Base-by-base conservation (phyloP, 2,797 vertebrate species). In the Loriculus beryllinus region DNA sequence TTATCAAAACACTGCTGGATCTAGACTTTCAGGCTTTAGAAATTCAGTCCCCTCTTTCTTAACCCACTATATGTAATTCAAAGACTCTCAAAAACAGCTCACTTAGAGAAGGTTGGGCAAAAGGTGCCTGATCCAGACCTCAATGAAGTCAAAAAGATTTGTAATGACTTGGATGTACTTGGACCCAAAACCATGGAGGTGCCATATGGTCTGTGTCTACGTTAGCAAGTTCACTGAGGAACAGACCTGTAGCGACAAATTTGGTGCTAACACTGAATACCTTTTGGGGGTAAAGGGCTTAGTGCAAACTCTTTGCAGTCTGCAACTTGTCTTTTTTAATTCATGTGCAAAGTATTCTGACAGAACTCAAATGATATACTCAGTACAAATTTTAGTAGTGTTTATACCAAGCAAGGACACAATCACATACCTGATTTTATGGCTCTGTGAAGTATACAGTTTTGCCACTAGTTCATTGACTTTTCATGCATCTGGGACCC, bases 301-400 rank as follows among this genome's bases (percentile, higher is more conserved):
- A 29, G 21, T 33, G 21, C 22, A 82, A 77, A 54, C 16, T 23
- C 14, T 47, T 67, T 42, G 11, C 25, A 70, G 14, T 31, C 45
- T 76, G 43, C 8, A 31, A 28, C 48, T 93, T 90, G 48, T 48
- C 69, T 95, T 87, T 95, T 59, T 75, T 93, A 29, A 70, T 64
- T 83, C 67, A 70, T 47, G 45, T 91, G 29, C 68, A 19, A 81
- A 77, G 33, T 78, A 86, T 56, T 75, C 28, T 71, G 92, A 47
- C 18, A 89, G 77, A 64, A 48, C 51, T 90, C 83, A 52, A 74
- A 48, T 37, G 0, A 60, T 62, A 39, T 17, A 89, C 15, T 95
- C n/a, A 82, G 68, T 82, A 45, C 22, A 84, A 51, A 72, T 84
- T 86, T 85, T 47, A 72, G 7, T 12, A 51, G 4, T 17, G 35